Conservation (phyloP, 2,888 invertebrate species). For the Epiblema foenella region DNA sequence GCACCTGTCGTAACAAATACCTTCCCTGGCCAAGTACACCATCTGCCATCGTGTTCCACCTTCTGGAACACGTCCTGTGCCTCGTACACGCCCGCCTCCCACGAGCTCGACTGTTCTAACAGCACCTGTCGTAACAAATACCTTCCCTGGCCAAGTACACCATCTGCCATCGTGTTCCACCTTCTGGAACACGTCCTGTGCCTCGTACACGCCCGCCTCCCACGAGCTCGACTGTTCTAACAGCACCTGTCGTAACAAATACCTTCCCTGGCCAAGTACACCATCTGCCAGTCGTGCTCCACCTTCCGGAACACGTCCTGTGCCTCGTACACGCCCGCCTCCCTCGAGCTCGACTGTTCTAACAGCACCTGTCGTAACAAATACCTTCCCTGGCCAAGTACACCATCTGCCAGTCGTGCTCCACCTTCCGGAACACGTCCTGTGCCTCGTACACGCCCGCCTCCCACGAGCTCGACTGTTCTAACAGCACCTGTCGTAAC, state of each 20-base stretch:
- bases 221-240: slow-evolving; percentile 83
- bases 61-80: slow-evolving; percentile 90
- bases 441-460: slow-evolving; percentile 85
- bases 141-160: slow-evolving; percentile 93
- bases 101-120: slow-evolving; percentile 77
- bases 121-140: slow-evolving; percentile 62
- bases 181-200: slow-evolving; percentile 90
- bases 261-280: slow-evolving; percentile 93
- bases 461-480: slow-evolving; percentile 86
- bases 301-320: slow-evolving; percentile 91
- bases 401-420: slow-evolving; percentile 96
- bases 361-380: slow-evolving; percentile 54
- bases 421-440: slow-evolving; percentile 92
- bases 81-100: slow-evolving; percentile 88
- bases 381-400: slow-evolving; percentile 93
- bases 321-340: slow-evolving; percentile 85
- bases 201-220: slow-evolving; percentile 86
- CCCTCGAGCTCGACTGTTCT: slow-evolving; percentile 86
- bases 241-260: slow-evolving; percentile 53
- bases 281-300: slow-evolving; percentile 96
- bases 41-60: slow-evolving; percentile 96
- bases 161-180: slow-evolving; percentile 97
- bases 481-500: slow-evolving; percentile 55
- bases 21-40: slow-evolving; percentile 93
- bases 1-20: slow-evolving; percentile 70